Base-by-base conservation (phyloP, 2,113 vertebrate species). In the Sporophila hypoxantha region DNA sequence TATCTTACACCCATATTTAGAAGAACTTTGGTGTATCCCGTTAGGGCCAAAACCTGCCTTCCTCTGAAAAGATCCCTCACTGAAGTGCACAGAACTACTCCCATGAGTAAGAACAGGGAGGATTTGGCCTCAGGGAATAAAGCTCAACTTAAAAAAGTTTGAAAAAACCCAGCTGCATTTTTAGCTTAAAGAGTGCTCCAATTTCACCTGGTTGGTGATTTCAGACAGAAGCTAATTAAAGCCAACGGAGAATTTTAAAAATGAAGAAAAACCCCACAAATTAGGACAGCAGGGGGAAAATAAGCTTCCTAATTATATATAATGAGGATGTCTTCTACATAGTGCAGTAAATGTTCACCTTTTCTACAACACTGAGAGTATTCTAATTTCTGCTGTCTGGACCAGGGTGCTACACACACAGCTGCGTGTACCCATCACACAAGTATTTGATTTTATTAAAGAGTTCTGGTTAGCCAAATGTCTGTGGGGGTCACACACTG, bases 201-300 rank as follows among this genome's bases (percentile, higher is more conserved):
- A 83, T 94, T 95, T 95, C 76, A 94, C 85, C 89, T 89, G 85
- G 57, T 65, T 85, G 46, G 50, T 91, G 79, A 92, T 76, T 91
- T 84, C 52, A 85, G 76, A 83, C 12, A 83, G 66, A 75, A 93
- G 55, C 27, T 93, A 93, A 94, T 94, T 95, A 91, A 89, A 81
- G 34, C 26, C 74, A 92, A 62, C 2, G 6, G 61, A 92, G 76
- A 91, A 88, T 83, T 92, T 93, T 55, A 8, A 76, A 93, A 89
- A 80, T 30, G 0, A 89, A 91, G 49, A 8, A 70, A 73, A 80
- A 71, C 64, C 8, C 13, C 39, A 76, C 37, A 93, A 94, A 90
- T 85, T 87, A 77, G 85, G 82, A 42, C 68, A 94, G 52, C 47
- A 44, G 32, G 47, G 44, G 64, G 14, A 93, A 95, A 94, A 88